phyloP scores from a whole-genome alignment of 1,140 invertebrate species.

The Brachionus asplanchnoidis region DNA sequence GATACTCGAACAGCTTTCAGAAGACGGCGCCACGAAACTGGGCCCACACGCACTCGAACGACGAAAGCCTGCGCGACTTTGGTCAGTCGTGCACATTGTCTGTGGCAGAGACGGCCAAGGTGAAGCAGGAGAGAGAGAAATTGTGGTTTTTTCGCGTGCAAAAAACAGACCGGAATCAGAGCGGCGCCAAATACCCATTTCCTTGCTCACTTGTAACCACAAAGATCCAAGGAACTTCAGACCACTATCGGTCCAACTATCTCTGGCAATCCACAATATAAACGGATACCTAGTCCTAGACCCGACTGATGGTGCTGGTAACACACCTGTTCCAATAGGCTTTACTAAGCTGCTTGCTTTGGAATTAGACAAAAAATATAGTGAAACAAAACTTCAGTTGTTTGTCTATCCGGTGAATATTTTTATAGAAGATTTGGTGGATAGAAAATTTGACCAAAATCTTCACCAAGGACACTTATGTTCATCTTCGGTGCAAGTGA shows the following conservation, averaged over 20 bases:
- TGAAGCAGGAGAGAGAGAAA: too few species aligned
- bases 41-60: too few species aligned
- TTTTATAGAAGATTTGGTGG: slow-evolving; percentile 50
- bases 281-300: slow-evolving; percentile 68
- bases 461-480: slow-evolving; percentile 80
- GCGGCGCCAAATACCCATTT: too few species aligned
- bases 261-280: slow-evolving; percentile 88
- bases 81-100: too few species aligned
- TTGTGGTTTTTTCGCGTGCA: too few species aligned
- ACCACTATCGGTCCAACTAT: slow-evolving; percentile 81
- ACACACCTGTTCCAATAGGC: slow-evolving; percentile 73
- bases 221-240: slow-evolving; percentile 75
- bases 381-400: slow-evolving; percentile 82
- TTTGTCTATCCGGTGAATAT: slow-evolving; percentile 74
- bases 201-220: not conserved
- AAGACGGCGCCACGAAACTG: too few species aligned
- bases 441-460: slow-evolving; percentile 64
- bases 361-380: slow-evolving; percentile 89
- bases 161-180: too few species aligned
- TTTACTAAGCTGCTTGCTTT: slow-evolving; percentile 84
- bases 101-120: too few species aligned
- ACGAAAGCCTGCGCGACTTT: too few species aligned
- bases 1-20: too few species aligned
- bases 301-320: slow-evolving; percentile 44
- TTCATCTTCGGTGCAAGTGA: slow-evolving; percentile 78